phyloP scores from a whole-genome alignment of 2,888 invertebrate species.

The Drosophila atripex region DNA sequence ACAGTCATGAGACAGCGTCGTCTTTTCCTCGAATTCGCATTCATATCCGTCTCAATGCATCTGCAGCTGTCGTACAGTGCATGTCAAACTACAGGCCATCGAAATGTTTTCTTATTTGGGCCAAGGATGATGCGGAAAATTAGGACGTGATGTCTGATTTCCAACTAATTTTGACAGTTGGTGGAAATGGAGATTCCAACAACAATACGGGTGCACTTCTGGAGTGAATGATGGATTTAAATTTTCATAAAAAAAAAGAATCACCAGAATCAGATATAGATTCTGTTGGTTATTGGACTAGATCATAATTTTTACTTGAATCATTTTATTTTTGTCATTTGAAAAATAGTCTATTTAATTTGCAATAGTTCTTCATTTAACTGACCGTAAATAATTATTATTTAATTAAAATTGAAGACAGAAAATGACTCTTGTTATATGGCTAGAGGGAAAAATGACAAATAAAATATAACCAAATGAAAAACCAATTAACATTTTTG shows the following conservation, averaged over 20 bases:
- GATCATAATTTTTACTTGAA: too few relatives aligned
- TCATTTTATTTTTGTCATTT: too few relatives aligned
- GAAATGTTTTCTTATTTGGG: slow-evolving; percentile 3
- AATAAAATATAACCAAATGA: neutral
- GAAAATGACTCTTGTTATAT: too few relatives aligned
- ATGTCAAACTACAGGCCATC: slow-evolving; percentile 36
- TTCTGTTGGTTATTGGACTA: too few relatives aligned
- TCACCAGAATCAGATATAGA: too few relatives aligned
- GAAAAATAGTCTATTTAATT: too few relatives aligned
- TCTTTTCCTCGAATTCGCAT: slow-evolving; percentile 56
- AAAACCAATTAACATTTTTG: neutral
- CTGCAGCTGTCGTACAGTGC: slow-evolving; percentile 23
- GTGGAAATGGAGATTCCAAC: neutral
- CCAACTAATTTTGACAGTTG: neutral
- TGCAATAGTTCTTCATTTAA: too few relatives aligned
- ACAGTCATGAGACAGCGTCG: slow-evolving; percentile 66
- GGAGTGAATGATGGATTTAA: too few relatives aligned
- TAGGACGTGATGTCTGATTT: neutral
- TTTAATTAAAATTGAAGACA: too few relatives aligned
- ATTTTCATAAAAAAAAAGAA: too few relatives aligned
- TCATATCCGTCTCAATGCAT: slow-evolving; percentile 49
- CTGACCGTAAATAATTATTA: too few relatives aligned
- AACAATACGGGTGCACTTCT: neutral
- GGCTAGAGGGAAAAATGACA: too few relatives aligned
- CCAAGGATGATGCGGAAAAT: slow-evolving; percentile 3